These are phyloP conservation scores for Pampusana beccarii DNA, from an alignment of 2,113 vertebrate genomes.

Conservation along the genomic window DNA sequence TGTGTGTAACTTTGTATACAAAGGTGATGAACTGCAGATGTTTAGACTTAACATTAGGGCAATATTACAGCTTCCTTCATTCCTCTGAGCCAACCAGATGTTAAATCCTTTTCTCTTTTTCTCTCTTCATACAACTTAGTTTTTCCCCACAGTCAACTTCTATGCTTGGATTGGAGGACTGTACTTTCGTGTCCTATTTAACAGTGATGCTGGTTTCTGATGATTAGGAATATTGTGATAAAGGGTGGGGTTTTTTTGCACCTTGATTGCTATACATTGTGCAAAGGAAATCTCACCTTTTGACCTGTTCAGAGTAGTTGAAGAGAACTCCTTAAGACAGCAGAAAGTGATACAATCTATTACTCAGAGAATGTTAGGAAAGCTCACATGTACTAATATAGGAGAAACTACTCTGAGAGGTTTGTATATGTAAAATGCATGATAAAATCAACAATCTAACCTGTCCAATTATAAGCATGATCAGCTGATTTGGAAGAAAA, in stretches of 20 bases:
- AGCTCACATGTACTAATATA: not conserved
- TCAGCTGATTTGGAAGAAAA: not conserved
- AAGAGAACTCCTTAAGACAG: not conserved
- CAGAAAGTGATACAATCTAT: not conserved
- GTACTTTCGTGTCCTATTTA: not conserved
- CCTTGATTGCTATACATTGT: not conserved
- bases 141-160: not conserved
- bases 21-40: not conserved
- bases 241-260: accelerated
- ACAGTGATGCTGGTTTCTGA: not conserved
- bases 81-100: not conserved
- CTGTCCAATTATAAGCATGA: not conserved
- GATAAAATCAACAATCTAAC: not conserved
- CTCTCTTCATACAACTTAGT: not conserved
- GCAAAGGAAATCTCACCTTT: not conserved
- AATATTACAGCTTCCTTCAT: not conserved
- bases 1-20: not conserved
- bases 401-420: not conserved
- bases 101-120: not conserved
- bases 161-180: accelerated
- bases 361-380: not conserved
- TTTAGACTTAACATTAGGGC: not conserved
- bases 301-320: not conserved
- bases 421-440: not conserved
- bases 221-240: not conserved